phyloP scores from a whole-genome alignment of 2,888 invertebrate genomes.

The Lepidochitona cinerea region DNA sequence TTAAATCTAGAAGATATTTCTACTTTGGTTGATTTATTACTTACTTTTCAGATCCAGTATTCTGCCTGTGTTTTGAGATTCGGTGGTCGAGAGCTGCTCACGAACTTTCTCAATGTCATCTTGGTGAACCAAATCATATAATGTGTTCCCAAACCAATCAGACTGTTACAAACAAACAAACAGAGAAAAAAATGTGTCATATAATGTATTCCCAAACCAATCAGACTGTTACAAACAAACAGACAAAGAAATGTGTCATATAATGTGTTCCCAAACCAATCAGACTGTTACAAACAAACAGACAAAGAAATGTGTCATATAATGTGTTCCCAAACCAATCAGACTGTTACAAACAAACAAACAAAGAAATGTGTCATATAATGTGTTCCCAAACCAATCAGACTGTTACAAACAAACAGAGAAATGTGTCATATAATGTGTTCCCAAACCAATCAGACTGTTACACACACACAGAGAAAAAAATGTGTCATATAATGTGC shows the following conservation, averaged over 20 bases:
- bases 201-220: slow-evolving; percentile 96
- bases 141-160: slow-evolving; percentile 96
- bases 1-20: no score
- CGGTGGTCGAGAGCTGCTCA: slow-evolving; percentile 97
- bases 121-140: slow-evolving; percentile 97
- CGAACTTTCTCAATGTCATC: slow-evolving; percentile 96
- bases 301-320: no score
- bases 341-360: slow-evolving; percentile 6
- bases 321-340: background rate
- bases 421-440: no score
- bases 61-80: slow-evolving; percentile 91
- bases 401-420: slow-evolving; percentile 3
- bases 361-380: no score
- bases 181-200: no score
- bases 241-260: no score
- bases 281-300: slow-evolving; percentile 77
- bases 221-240: slow-evolving; percentile 88
- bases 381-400: background rate
- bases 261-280: slow-evolving; percentile 96
- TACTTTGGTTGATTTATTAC: no score
- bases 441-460: background rate
- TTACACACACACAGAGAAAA: no score
- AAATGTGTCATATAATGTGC: no score
- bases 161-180: slow-evolving; percentile 84
- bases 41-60: slow-evolving; percentile 93